Evolutionary conservation across 2,888 invertebrate genomes (phyloP).

Genomic region (Polydrusus pterygomalis): DNA sequence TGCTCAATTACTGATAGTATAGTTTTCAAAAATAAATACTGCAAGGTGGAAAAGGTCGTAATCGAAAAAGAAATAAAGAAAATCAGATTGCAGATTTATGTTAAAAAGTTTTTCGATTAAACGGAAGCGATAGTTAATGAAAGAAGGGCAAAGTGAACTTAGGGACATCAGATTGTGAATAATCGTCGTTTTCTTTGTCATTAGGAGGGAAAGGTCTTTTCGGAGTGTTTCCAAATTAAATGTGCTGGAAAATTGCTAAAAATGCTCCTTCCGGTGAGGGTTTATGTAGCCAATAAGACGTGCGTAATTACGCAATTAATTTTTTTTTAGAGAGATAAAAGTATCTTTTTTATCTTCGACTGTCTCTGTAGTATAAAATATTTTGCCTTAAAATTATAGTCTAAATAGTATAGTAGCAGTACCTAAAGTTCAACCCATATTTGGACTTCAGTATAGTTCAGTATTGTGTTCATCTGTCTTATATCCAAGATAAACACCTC

Average conservation of each 20-base stretch:
- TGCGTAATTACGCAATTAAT: constrained; percentile 27
- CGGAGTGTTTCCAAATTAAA: constrained; percentile 49
- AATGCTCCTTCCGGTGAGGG: constrained; percentile 25
- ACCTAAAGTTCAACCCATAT: too few species aligned
- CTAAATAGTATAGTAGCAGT: too few species aligned
- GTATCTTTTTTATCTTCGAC: not conserved
- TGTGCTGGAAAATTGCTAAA: constrained; percentile 49
- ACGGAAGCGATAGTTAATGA: constrained; percentile 57
- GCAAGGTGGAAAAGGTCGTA: constrained; percentile 34
- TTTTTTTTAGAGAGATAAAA: constrained; percentile 3
- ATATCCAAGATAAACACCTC: too few species aligned
- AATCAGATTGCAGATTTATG: constrained; percentile 64
- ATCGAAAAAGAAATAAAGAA: constrained; percentile 38
- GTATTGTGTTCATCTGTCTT: too few species aligned
- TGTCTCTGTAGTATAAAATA: too few species aligned
- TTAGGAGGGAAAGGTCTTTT: constrained; percentile 46
- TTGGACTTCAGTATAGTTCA: too few species aligned
- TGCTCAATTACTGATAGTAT: not conserved
- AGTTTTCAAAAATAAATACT: not conserved
- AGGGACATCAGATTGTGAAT: constrained; percentile 66
- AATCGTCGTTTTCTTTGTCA: constrained; percentile 65
- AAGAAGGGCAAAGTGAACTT: constrained; percentile 43
- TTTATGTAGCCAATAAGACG: constrained; percentile 24
- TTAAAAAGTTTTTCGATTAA: constrained; percentile 67
- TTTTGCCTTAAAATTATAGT: too few species aligned